Evolutionary conservation across 2,888 invertebrate species (phyloP), one percentile per base, ranked within the genome.

Genomic region (Tryphoninae sp.): DNA sequence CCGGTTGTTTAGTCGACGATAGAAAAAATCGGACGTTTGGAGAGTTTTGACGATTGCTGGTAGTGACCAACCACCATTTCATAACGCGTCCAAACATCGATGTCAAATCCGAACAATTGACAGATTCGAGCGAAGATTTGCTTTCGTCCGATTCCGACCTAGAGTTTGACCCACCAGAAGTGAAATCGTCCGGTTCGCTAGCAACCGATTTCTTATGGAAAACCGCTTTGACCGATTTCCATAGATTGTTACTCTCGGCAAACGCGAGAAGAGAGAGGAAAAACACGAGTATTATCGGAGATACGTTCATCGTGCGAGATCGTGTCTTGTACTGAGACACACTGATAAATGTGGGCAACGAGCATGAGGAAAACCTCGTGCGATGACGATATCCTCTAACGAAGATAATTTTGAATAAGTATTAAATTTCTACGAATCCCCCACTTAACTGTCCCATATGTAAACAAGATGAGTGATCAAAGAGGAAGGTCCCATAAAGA

Each of bases 101-200:
- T 3, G 61, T 77, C 0, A 77, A 19, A 53, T 64, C 77, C 26
- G 77, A 77, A 13, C 77, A 77, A 71, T 77, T 55, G 16, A 77
- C 64, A 19, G 16, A 26, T 16, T 77, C 62, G 16, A 40, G 22
- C 0, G 11, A n/a, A 19, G 42, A 6, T 19, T 62, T 53, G 4
- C 67, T 61, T n/a, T 68, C 51, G 19, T 53, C 51, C 2, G 26
- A 6, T 59, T 59, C 58, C 2, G 7, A n/a, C 6, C 2, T 19
- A 53, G 1, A 7, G 58, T 58, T 19, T 2, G 58, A 23, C 19
- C 9, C 22, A 58, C 2, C 22, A 9, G 33, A n/a, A 26, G 61
- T n/a, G 2, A 33, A 33, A 61, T 55, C 16, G 55, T 8, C 19
- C 8, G 8, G 8, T 4, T 16, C 8, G 13, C 13, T 22, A 11